Base-by-base conservation (phyloP, 2,888 invertebrate species). In the Drosophila parthenogenetica region DNA sequence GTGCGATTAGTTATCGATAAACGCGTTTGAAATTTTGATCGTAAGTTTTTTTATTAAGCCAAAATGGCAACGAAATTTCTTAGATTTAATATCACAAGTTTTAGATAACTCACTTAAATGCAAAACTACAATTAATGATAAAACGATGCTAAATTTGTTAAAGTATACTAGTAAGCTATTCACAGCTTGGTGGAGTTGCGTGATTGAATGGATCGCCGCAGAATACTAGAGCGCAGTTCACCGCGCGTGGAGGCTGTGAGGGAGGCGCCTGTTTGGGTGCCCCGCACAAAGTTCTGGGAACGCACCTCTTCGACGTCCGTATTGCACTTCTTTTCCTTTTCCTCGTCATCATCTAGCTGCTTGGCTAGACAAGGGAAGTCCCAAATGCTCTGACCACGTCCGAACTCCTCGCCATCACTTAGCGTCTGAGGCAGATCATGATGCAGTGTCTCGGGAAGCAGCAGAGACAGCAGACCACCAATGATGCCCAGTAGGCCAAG, bases 391-490 rank as follows among this genome's bases (percentile, higher is more conserved):
- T 97, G 97, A 65, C 96, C 94, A 64, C 93, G 94, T 3, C 97
- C 97, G 83, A 97, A 97, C 84, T 96, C 94, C 92, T 97, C 97
- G 11, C 97, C 97, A 89, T 98, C 97, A 70, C 95, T 95, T 8
- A 98, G 92, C 0, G 97, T 97, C 91, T 97, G 97, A 0, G 97
- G 97, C 90, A 98, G 93, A 86, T 97, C 97, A 48, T 96, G 95
- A 90, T 96, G 96, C 86, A 97, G 93, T 0, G 97, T 97, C 93
- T 98, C 97, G 0, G 97, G 97, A 2, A 98, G 93, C 81, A 96
- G 95, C 0, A 97, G 93, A 45, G 96, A 94, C n/a, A 97, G 91
- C 2, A 95, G 82, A 0, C 97, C 97, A 0, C 97, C 97, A 0
- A 94, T 55, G 3, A 97, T 94, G 0, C 97, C 96, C 39, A 97